phyloP scores from a whole-genome alignment of 2,113 vertebrate species.

The Ancistrus triradiatus region DNA sequence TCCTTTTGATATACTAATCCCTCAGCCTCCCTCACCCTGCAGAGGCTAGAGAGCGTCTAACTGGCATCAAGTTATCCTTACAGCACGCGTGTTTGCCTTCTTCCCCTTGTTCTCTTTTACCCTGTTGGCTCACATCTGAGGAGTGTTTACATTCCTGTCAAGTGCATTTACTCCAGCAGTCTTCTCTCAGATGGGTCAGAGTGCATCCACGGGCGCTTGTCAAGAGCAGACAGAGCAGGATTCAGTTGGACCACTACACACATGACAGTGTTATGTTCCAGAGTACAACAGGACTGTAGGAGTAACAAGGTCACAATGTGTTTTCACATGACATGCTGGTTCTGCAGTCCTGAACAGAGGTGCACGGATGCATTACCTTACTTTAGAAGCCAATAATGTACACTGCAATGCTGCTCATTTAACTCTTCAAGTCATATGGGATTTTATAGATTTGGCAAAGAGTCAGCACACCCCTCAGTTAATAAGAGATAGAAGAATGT shows the following conservation, averaged over 20 bases:
- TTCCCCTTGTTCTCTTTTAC: constrained; percentile 5
- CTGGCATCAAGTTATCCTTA: neutral
- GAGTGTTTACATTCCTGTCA: constrained; percentile 40
- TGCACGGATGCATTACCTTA: too few species aligned
- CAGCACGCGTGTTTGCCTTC: neutral
- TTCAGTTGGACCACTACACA: constrained; percentile 9
- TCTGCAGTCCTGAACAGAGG: neutral
- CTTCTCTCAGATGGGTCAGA: neutral
- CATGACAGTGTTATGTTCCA: too few species aligned
- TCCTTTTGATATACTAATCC: neutral
- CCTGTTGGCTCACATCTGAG: constrained; percentile 16
- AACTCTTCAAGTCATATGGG: too few species aligned
- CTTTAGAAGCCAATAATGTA: too few species aligned
- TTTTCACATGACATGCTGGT: constrained; percentile 11
- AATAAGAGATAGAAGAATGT: too few species aligned
- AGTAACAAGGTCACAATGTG: neutral
- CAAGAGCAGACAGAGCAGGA: neutral
- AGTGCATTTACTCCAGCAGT: constrained; percentile 10
- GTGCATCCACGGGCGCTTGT: neutral
- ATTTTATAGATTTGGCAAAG: too few species aligned
- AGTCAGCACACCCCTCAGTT: too few species aligned
- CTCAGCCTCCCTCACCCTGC: neutral
- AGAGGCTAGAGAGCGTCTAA: neutral
- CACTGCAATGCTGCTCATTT: too few species aligned
- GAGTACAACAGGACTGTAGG: neutral